phyloP scores from a whole-genome alignment of 35 echinoderm and acorn worm species.

The Stichopus chloronotus region DNA sequence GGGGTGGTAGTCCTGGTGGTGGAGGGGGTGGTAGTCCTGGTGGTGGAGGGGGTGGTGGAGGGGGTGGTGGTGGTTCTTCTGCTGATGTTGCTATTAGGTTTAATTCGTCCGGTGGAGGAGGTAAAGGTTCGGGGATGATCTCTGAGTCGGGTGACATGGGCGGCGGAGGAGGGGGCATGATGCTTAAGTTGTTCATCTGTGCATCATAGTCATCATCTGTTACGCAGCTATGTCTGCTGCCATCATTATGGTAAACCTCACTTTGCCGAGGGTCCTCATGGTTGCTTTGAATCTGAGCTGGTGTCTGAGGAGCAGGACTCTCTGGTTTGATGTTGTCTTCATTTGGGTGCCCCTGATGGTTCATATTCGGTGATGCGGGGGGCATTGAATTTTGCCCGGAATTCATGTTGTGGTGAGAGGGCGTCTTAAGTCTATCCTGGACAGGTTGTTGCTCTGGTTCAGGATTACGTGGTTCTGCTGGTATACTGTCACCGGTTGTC shows the following conservation, averaged over 20 bases:
- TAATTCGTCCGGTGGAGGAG: conserved; percentile 37
- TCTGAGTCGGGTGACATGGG: conserved; percentile 40
- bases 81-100: conserved; percentile 15
- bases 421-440: neutral
- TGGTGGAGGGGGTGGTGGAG: conserved; percentile 61
- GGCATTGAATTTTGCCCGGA: neutral
- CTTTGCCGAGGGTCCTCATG: neutral
- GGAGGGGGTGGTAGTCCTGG: conserved; percentile 68
- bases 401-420: conserved; percentile 3
- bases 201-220: neutral
- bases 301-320: conserved; percentile 44
- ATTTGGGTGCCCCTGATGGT: neutral
- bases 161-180: conserved; percentile 49
- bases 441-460: neutral
- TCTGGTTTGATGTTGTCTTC: neutral
- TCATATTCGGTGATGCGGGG: neutral
- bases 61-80: conserved; percentile 53
- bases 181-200: conserved; percentile 9
- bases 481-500: neutral
- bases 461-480: neutral
- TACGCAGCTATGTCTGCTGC: neutral
- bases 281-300: conserved; percentile 3
- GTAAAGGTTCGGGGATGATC: conserved; percentile 58
- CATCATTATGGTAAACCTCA: neutral
- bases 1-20: conserved; percentile 62